A percentile compares a stretch with the other conserved stretches of the same genome.
phyloP scores from a whole-genome alignment of 2,888 invertebrate genomes.

The Ectemnius continuus region DNA sequence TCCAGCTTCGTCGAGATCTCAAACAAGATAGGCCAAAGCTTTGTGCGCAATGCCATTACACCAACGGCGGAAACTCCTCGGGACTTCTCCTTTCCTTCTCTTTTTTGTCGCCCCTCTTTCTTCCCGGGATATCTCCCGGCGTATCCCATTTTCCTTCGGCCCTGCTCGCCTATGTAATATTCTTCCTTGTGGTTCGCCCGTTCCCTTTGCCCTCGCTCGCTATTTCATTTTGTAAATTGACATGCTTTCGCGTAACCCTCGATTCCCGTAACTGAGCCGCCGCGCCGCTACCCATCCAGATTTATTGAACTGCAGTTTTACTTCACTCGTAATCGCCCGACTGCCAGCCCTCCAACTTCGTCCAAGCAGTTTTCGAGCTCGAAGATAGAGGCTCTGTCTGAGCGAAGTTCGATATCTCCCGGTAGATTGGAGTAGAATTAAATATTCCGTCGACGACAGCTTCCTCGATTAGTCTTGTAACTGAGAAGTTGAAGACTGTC shows the following conservation, averaged over 20 bases:
- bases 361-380: too few relatives aligned
- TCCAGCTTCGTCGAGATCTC: slow-evolving; percentile 38
- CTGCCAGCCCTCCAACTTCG: too few relatives aligned
- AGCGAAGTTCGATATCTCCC: too few relatives aligned
- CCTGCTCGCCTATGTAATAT: not conserved
- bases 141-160: slow-evolving; percentile 35
- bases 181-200: not conserved
- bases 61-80: slow-evolving; percentile 36
- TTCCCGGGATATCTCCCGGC: not conserved
- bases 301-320: slow-evolving; percentile 5
- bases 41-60: slow-evolving; percentile 43
- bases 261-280: not conserved
- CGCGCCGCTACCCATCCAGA: not conserved
- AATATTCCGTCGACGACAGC: too few relatives aligned
- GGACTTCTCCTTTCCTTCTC: slow-evolving; percentile 15
- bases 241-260: slow-evolving; percentile 12
- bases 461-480: too few relatives aligned
- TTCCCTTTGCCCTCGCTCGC: slow-evolving; percentile 6
- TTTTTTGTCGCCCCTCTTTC: slow-evolving; percentile 6
- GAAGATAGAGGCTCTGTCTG: too few relatives aligned
- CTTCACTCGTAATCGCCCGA: not conserved
- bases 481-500: too few relatives aligned
- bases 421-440: too few relatives aligned
- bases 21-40: slow-evolving; percentile 41
- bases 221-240: slow-evolving; percentile 36